Evolutionary conservation across 2,113 vertebrate genomes (phyloP), one percentile per base, ranked within the genome.

Genomic region (Trogon surrucura): DNA sequence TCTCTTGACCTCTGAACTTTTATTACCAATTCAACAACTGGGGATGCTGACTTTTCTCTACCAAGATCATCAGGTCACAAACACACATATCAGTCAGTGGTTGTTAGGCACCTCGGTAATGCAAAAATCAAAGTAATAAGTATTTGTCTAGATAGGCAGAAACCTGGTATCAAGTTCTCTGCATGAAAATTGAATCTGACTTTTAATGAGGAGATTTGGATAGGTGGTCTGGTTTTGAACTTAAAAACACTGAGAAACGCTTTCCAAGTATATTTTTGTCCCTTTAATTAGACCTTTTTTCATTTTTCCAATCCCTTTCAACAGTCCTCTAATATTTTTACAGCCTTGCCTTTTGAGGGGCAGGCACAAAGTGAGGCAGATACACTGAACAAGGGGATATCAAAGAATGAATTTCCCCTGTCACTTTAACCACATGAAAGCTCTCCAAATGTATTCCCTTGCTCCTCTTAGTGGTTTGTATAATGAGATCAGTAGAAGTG

Each of bases 401-500:
- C 97, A 98, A 97, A 97, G 96, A 44, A 95, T 65, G 87, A 94
- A 64, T 96, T 95, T 92, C 81, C 91, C 88, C 67, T 95, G 94
- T 90, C 38, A 34, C 70, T 93, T 97, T 97, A 97, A 91, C 91
- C 75, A 96, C 97, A 96, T 97, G 95, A 98, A 98, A 98, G 96
- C 93, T 96, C 95, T 97, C 56, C 90, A 86, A 89, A 97, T 91
- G 90, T 95, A 95, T 95, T 97, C 94, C 96, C 96, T 92, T 94
- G 96, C 97, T 96, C 41, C 80, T 96, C 97, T 97, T 96, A 96
- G 92, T 96, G 94, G 93, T 97, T 95, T 95, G 82, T 95, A 96
- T 97, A 98, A 97, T 95, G 94, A 98, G 96, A 97, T 97, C 89
- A 97, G 95, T 97, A 93, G 93, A 97, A 95, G 91, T 87, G 97